These are phyloP conservation scores for Sapajus apella DNA, from an alignment of 2,113 vertebrate species.

Conservation along the genomic window DNA sequence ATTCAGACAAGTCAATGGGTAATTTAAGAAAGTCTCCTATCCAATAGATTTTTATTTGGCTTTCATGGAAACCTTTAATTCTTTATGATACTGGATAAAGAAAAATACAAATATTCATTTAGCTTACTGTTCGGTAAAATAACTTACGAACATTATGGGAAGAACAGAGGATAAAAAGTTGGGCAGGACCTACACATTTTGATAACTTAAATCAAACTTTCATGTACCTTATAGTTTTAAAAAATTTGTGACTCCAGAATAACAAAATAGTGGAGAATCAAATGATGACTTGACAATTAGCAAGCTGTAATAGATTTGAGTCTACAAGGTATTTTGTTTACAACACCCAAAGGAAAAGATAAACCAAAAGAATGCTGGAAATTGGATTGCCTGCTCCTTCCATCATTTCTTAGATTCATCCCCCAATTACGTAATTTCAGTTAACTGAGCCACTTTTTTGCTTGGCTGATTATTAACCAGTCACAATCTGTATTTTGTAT, in stretches of 20 bases:
- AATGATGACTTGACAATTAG: not conserved
- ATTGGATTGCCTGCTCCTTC: not conserved
- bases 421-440: not conserved
- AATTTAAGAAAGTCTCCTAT: not conserved
- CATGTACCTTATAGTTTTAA: not conserved
- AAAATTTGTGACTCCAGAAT: not conserved
- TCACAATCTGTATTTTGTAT: not conserved
- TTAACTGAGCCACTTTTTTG: not conserved
- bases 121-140: not conserved
- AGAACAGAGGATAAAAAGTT: not conserved
- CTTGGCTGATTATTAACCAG: not conserved
- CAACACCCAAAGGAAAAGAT: not conserved
- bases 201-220: constrained; percentile 10
- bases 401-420: not conserved
- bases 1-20: not conserved
- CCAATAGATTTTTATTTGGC: not conserved
- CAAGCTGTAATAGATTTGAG: not conserved
- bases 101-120: constrained; percentile 6
- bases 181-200: not conserved
- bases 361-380: not conserved
- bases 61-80: not conserved
- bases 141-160: not conserved
- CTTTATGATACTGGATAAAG: not conserved
- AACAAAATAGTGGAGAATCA: not conserved
- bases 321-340: not conserved